Evolutionary conservation across 2,113 vertebrate species (phyloP).

Genomic region (Aptenodytes patagonicus): DNA sequence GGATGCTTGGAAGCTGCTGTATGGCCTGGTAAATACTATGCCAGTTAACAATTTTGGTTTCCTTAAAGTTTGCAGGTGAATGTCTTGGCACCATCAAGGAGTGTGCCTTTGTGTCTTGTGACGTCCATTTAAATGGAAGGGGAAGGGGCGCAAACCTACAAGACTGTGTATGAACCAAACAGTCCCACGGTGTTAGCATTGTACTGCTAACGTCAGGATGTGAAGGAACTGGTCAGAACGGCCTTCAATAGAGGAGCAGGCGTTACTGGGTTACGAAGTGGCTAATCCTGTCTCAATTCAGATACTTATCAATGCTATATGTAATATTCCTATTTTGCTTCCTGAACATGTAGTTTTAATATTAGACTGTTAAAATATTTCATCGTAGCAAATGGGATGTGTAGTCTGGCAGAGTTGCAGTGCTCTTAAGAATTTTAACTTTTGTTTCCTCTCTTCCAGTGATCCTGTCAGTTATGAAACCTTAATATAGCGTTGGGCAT

Average conservation of each 20-base stretch:
- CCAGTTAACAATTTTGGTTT: neutral
- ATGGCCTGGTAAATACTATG: too few relatives aligned
- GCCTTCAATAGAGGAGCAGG: neutral
- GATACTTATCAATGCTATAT: rapidly evolving
- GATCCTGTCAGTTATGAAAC: neutral
- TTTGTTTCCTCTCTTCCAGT: neutral
- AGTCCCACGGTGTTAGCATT: rapidly evolving
- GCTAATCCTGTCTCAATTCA: neutral
- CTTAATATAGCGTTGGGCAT: neutral
- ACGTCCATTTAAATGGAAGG: neutral
- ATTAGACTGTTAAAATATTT: neutral
- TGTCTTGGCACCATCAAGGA: neutral
- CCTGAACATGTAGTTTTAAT: neutral
- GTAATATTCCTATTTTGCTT: neutral
- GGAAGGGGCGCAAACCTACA: neutral
- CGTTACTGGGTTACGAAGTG: neutral
- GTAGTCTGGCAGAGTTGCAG: neutral
- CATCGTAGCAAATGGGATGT: neutral
- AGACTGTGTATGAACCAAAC: rapidly evolving
- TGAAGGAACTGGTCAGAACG: neutral
- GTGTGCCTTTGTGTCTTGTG: neutral
- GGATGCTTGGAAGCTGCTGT: neutral
- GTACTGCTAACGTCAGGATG: neutral
- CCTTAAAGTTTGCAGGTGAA: neutral
- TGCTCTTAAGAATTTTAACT: neutral